Evolutionary conservation across 2,888 invertebrate genomes (phyloP), one percentile per base, ranked within the genome.

Genomic region (Morinoia aosen): DNA sequence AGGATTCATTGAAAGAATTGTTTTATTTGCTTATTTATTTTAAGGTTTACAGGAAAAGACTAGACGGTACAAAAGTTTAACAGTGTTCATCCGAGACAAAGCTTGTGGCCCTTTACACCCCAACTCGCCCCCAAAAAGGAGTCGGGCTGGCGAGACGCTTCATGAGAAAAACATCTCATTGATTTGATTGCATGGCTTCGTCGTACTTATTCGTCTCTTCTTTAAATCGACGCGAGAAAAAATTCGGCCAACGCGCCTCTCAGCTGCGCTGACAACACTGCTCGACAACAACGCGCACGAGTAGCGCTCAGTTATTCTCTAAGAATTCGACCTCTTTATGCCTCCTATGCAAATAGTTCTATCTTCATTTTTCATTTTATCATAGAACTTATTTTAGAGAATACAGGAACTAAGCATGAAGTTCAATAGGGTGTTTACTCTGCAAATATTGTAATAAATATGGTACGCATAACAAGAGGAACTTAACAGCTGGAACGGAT

Each of bases 1-100:
- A 76, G 76, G 76, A 76, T 76, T 76, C 16, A 33, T 76, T 90
- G 39, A 48, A 90, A 90, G 40, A 90, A 90, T 90, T 40, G 56
- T 7, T 57, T 93, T 33, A 57, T 57, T 57, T 93, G 12, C 39
- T 57, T 93, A 57, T 57, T 93, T 93, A 93, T 93, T 93, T 33
- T 93, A 39, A 57, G 93, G 56, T 93, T 93, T 57, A 56, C 56
- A 57, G 93, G 93, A 57, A 93, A 93, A 93, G 93, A 93, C 93
- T 93, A 93, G 93, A 93, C 57, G 56, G 93, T 93, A 93, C 93
- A 93, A 93, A 93, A 93, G 93, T 93, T 93, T 93, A 93, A 93
- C 56, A 57, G 93, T 93, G 93, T 48, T 57, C 11, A n/a, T 19
- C 56, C 56, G 93, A 93, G 93, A 93, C 33, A 33, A 93, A 57